Conservation (phyloP, 1,140 invertebrate genomes). For the Drosophila subpulchrella region DNA sequence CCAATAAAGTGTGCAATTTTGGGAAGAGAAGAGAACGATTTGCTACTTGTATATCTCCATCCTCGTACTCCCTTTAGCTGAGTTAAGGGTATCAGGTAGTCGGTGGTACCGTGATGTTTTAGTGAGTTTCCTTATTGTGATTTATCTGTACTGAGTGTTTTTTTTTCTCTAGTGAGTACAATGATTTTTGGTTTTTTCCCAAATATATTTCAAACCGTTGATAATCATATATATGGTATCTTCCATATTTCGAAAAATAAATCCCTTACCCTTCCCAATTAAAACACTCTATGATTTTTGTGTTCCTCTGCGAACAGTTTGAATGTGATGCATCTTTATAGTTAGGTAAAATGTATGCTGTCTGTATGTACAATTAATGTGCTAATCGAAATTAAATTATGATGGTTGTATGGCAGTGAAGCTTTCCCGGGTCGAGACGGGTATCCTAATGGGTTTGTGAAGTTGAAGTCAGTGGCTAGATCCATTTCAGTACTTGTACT, state of each 20-base stretch:
- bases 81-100: too few relatives aligned
- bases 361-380: conserved; percentile 38
- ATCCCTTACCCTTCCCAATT: neutral
- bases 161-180: too few relatives aligned
- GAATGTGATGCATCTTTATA: conserved; percentile 64
- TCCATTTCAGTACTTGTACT: conserved; percentile 69
- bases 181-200: too few relatives aligned
- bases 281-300: conserved; percentile 37
- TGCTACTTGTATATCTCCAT: too few relatives aligned
- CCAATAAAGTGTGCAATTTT: too few relatives aligned
- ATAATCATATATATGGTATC: neutral
- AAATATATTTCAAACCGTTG: too few relatives aligned
- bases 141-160: neutral
- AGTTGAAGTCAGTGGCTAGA: neutral
- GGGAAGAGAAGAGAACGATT: too few relatives aligned
- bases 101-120: too few relatives aligned
- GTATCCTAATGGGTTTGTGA: conserved; percentile 15
- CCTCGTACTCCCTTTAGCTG: too few relatives aligned
- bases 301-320: conserved; percentile 73
- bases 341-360: conserved; percentile 16
- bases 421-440: conserved; percentile 15
- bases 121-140: neutral
- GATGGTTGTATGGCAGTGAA: conserved; percentile 35
- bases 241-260: too few relatives aligned
- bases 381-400: conserved; percentile 37